Conservation (phyloP, 2,113 vertebrate genomes). For the pig (Sus scrofa) region T2T-Sscrofa CM000813.6:121357501-121358000, state of each 20-base stretch:
- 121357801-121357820: neutral
- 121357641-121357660: neutral
- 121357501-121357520: neutral
- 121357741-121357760: neutral
- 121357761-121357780: neutral
- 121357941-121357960: neutral
- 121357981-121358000: neutral
- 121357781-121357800: neutral
- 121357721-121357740: neutral
- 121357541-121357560: neutral
- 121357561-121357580: neutral
- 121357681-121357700: neutral
- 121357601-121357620: neutral
- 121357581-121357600: neutral
- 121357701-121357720: neutral
- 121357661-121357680: neutral
- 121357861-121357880: neutral
- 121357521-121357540: neutral
- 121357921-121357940: neutral
- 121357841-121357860: conserved; percentile 21
- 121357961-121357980: accelerated
- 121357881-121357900: neutral
- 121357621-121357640: conserved; percentile 26
- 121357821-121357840: accelerated
- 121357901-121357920: neutral